These are phyloP conservation scores for Corythoichthys haematopterus DNA, from an alignment of 2,113 vertebrate genomes.

Conservation along the genomic window DNA sequence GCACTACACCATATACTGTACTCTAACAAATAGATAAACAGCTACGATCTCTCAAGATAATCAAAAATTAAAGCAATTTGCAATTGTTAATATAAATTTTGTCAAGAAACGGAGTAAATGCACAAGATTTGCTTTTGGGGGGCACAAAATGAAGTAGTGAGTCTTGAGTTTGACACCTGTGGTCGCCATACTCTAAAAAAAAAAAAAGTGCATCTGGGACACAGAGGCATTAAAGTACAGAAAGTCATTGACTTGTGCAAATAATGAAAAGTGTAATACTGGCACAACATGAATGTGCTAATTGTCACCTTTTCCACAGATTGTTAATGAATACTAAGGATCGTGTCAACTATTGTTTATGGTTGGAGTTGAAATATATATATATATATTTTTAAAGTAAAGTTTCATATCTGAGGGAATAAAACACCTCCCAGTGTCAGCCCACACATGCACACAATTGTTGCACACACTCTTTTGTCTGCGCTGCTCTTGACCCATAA, in stretches of 20 bases:
- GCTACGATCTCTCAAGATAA: too few relatives aligned
- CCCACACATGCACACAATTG: slow-evolving; percentile 1
- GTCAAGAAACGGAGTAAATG: not conserved
- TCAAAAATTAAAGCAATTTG: not conserved
- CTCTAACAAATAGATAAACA: too few relatives aligned
- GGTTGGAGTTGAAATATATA: too few relatives aligned
- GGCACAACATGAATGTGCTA: not conserved
- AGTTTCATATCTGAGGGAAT: not conserved
- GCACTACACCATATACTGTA: too few relatives aligned
- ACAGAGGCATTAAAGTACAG: too few relatives aligned
- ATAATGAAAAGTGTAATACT: not conserved
- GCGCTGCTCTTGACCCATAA: slow-evolving; percentile 24
- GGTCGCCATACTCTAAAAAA: not conserved
- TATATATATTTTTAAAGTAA: too few relatives aligned
- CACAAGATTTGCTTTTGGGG: not conserved
- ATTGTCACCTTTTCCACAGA: too few relatives aligned
- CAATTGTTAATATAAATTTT: not conserved
- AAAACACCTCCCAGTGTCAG: not conserved
- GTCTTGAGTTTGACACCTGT: not conserved
- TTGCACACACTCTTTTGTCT: slow-evolving; percentile 15
- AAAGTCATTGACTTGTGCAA: too few relatives aligned
- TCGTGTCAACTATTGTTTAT: too few relatives aligned
- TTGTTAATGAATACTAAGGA: not conserved
- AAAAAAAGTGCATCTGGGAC: not conserved
- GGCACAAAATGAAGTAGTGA: too few relatives aligned